Evolutionary conservation across 2,113 vertebrate genomes (phyloP), one percentile per base, ranked within the genome.

Genomic region (Glaucomys volans): DNA sequence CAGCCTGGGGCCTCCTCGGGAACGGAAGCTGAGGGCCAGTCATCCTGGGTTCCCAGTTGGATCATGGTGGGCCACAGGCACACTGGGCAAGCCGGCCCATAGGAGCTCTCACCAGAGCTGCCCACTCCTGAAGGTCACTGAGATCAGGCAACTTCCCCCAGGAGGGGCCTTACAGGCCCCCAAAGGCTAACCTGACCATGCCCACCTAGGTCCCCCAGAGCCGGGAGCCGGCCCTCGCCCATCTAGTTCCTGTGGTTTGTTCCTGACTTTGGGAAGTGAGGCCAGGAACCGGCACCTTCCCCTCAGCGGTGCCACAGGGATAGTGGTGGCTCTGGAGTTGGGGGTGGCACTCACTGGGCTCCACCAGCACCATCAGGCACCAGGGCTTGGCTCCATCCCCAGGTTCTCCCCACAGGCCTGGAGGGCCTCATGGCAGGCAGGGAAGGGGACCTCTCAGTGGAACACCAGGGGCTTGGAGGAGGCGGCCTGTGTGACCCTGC

Each of bases 301-400:
- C 10, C 32, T 13, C 35, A 4, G 22, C 20, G 13, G 16, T 1
- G 3, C 40, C 50, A 8, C 0, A 0, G 30, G 76, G 24, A 30
- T 20, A 1, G 0, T 14, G 18, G 44, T 14, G 50, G 5, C 42
- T 35, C 57, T 0, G 0, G 18, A 17, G 9, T 30, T 9, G 2
- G 35, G 11, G 1, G 18, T 1, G 4, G 22, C 1, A 4, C 30
- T 18, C 57, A 28, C 24, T 0, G 50, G 11, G 32, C 22, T 0
- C 37, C 40, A 30, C 12, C 4, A 1, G 20, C 30, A 42, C 35
- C 79, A 24, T 16, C 26, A 74, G n/a, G 42, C 1, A 0, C 32
- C 4, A 0, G 2, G 40, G 3, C 12, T 2, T 2, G 13, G 57
- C 69, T 35, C 22, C 42, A 1, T 40, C 0, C 62, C 52, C 76